Percentiles rank a stretch among this genome's conserved stretches.
phyloP scores from a whole-genome alignment of 2,888 invertebrate genomes.

The Trichogramma evanescens region DNA sequence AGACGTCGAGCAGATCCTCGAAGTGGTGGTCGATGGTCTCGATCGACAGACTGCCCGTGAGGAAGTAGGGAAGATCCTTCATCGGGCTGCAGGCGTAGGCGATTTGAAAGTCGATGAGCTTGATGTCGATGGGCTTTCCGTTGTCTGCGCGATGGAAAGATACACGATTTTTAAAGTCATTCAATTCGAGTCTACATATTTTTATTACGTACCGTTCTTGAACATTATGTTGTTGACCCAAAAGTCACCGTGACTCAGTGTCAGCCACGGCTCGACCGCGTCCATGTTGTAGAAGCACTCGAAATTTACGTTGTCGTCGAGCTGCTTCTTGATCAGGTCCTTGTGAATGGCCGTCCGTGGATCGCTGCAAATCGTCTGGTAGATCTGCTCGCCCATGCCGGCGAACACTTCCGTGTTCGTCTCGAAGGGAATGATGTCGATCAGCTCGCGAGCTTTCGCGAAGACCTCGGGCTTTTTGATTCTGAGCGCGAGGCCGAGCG shows the following conservation, averaged over 20 bases:
- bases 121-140: conserved; percentile 46
- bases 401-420: conserved; percentile 24
- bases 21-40: conserved; percentile 46
- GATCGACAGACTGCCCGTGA: conserved; percentile 51
- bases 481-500: conserved; percentile 53
- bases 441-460: conserved; percentile 34
- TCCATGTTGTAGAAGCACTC: neutral
- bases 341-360: conserved; percentile 4
- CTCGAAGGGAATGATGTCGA: conserved; percentile 8
- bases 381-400: conserved; percentile 17
- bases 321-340: neutral
- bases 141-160: conserved; percentile 20
- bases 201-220: conserved; percentile 42
- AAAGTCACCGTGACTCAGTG: conserved; percentile 54
- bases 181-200: too few species aligned
- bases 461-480: conserved; percentile 38
- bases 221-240: conserved; percentile 60
- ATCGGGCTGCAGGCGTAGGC: conserved; percentile 50
- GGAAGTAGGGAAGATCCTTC: conserved; percentile 53
- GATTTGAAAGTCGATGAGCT: conserved; percentile 57
- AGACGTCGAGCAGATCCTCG: conserved; percentile 50
- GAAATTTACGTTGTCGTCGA: neutral
- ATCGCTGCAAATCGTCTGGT: neutral
- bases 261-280: conserved; percentile 48
- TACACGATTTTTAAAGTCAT: too few species aligned